Conservation (phyloP, 2,888 invertebrate genomes). For the Polylopha cassiicola region DNA sequence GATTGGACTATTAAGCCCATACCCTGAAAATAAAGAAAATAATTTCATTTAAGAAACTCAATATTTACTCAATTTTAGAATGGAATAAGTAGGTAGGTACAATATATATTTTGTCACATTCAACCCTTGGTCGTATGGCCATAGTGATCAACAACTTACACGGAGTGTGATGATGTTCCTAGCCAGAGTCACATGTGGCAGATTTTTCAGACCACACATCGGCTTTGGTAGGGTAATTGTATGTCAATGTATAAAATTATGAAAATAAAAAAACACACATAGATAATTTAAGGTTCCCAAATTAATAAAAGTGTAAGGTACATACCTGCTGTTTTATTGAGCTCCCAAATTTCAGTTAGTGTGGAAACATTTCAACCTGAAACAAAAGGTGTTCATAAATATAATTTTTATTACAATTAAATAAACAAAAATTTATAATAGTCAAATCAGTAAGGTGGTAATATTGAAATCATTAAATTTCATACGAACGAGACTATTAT, state of each 20-base stretch:
- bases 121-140: slow-evolving; percentile 62
- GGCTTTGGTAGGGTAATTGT: slow-evolving; percentile 75
- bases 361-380: slow-evolving; percentile 4
- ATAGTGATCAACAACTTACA: slow-evolving; percentile 60
- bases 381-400: slow-evolving; percentile 4
- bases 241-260: no score
- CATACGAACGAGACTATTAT: slow-evolving; percentile 56
- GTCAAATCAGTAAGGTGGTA: slow-evolving; percentile 38
- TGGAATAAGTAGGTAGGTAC: no score
- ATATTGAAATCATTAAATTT: slow-evolving; percentile 48
- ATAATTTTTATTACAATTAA: neutral
- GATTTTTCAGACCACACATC: slow-evolving; percentile 53
- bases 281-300: no score
- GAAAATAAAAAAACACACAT: no score
- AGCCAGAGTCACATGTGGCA: slow-evolving; percentile 68
- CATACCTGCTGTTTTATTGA: no score
- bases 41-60: no score
- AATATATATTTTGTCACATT: slow-evolving; percentile 68
- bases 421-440: neutral
- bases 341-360: slow-evolving; percentile 10
- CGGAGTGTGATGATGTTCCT: slow-evolving; percentile 71
- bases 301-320: no score
- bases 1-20: no score
- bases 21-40: no score
- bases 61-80: neutral